A percentile compares a stretch with the other conserved stretches of the same genome.
Conservation (phyloP, 2,797 vertebrate genomes). For the Simalia tracyae region DNA sequence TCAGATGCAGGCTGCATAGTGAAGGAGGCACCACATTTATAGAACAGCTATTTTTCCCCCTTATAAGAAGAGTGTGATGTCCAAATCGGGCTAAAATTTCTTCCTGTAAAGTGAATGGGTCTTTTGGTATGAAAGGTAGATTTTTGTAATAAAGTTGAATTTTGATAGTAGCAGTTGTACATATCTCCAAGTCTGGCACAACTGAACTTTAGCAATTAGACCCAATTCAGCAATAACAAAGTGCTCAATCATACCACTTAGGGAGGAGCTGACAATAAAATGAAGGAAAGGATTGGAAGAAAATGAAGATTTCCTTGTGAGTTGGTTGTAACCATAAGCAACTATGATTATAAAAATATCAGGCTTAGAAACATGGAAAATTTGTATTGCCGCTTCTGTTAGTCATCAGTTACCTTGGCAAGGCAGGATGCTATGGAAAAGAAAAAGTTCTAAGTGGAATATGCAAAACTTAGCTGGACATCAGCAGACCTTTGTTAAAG, state of each 20-base stretch:
- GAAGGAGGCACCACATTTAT: not conserved
- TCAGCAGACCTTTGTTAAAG: not conserved
- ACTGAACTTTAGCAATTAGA: not conserved
- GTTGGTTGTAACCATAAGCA: slow-evolving; percentile 42
- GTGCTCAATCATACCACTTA: not conserved
- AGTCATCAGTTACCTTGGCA: slow-evolving; percentile 37
- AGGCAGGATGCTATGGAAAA: slow-evolving; percentile 34
- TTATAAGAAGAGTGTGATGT: not conserved
- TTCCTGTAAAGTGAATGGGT: not conserved
- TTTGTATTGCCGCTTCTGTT: slow-evolving; percentile 12
- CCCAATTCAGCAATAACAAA: not conserved
- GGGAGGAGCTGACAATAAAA: not conserved
- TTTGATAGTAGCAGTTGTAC: slow-evolving; percentile 16
- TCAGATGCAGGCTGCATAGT: not conserved
- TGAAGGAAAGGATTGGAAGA: slow-evolving; percentile 53
- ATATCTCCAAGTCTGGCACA: not conserved
- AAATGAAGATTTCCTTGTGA: slow-evolving; percentile 44
- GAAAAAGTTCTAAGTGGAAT: not conserved
- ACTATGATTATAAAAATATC: slow-evolving; percentile 41
- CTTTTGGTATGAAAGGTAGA: not conserved
- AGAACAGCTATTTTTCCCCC: not conserved
- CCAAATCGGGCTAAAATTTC: not conserved
- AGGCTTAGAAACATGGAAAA: slow-evolving; percentile 44
- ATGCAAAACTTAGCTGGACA: not conserved
- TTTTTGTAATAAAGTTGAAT: not conserved